Conservation (phyloP, 2,888 invertebrate genomes). For the Caenorhabditis parvicauda region DNA sequence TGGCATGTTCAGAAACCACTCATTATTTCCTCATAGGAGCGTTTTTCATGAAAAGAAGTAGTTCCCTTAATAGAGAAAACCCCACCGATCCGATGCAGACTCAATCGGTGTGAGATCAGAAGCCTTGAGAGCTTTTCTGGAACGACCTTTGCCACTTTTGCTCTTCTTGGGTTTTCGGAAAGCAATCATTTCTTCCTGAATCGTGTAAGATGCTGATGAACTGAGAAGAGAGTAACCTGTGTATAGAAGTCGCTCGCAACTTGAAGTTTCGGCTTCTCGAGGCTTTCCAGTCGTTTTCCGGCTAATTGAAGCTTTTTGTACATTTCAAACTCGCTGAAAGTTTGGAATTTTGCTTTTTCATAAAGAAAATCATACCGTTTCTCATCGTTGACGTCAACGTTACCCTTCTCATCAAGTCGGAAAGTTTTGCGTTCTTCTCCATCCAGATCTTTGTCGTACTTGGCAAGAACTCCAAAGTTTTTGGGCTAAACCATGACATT, state of each 20-base stretch:
- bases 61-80: slow-evolving; percentile 24
- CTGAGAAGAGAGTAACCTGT: slow-evolving; percentile 16
- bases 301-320: slow-evolving; percentile 41
- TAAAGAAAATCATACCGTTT: slow-evolving; percentile 10
- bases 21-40: slow-evolving; percentile 5
- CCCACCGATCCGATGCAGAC: slow-evolving; percentile 27
- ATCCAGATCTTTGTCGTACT: slow-evolving; percentile 91
- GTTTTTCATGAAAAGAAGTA: background rate
- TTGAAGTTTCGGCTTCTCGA: slow-evolving; percentile 66
- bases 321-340: slow-evolving; percentile 24
- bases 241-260: slow-evolving; percentile 86
- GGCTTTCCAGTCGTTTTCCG: slow-evolving; percentile 70
- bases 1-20: too few species aligned
- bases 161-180: slow-evolving; percentile 61
- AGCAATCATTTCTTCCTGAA: slow-evolving; percentile 73
- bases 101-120: slow-evolving; percentile 55
- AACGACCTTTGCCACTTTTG: slow-evolving; percentile 49
- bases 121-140: slow-evolving; percentile 52
- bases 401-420: slow-evolving; percentile 50
- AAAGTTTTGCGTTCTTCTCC: slow-evolving; percentile 64
- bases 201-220: background rate
- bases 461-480: slow-evolving; percentile 71
- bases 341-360: background rate
- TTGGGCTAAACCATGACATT: slow-evolving; percentile 16
- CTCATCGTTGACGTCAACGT: slow-evolving; percentile 49